Base-by-base conservation (phyloP, 2,888 invertebrate genomes). In the Eremobia ochroleuca region DNA sequence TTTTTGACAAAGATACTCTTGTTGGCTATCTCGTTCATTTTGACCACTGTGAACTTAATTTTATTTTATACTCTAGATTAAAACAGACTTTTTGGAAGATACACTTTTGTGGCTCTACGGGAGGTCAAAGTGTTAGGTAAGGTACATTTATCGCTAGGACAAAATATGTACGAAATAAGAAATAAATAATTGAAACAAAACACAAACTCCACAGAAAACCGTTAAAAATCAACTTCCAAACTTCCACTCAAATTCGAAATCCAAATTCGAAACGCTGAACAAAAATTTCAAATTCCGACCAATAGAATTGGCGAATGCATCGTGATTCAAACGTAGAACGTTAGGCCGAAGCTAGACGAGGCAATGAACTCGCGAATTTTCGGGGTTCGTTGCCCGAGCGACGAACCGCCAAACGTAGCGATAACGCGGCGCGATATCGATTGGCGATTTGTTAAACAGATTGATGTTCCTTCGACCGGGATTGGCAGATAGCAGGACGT, bases 351-450 rank as follows among this genome's bases (percentile, higher is more conserved):
- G 81, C 86, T 91, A 91, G 90, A 90, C 90, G 79, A 86, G 88
- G 82, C 91, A 87, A 84, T 91, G 91, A 91, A 91, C 92, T 85
- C 90, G 79, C 82, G 74, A 85, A 87, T 91, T 81, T 61, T 91
- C 82, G 91, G 90, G 85, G 92, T 91, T 91, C 91, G 90, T 87
- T 90, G 92, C 77, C 90, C 93, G 93, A 87, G 77, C 92, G 89
- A 85, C 91, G 91, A 88, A 91, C 91, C 83, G 87, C 78, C 79
- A 82, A 85, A 71, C 81, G 79, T 82, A 77, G 86, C 88, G 90
- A 91, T 91, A 91, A 90, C 86, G 81, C 79, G 81, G 71, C 71
- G 68, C 80, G 82, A 87, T 91, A 91, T 91, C 88, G 91, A 91
- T 91, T 89, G 87, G 75, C 82, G 87, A 90, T 91, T 87, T 90